Base-by-base conservation (phyloP, 2,888 invertebrate genomes). In the Coecobrya sp. region DNA sequence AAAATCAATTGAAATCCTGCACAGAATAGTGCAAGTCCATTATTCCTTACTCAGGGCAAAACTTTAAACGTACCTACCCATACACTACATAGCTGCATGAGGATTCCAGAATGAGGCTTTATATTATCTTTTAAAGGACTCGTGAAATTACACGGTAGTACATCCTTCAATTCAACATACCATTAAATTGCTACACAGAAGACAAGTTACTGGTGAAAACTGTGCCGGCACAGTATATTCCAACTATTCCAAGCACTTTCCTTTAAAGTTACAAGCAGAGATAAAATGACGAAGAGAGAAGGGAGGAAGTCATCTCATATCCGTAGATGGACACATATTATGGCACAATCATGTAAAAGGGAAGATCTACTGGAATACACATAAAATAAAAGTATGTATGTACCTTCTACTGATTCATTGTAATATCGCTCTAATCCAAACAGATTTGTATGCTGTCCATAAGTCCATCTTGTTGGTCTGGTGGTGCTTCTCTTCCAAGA, bases 361-460 rank as follows among this genome's bases (percentile, higher is more conserved):
- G 25, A 62, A 84, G 65, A 81, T 81, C 19, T 19, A 22, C 52
- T 30, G 22, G 49, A 81, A 55, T 30, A 8, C 42, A 25, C 27
- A 86, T 42, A 86, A 86, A 49, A 49, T 49, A 49, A 13, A 82
- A 70, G 10, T 27, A 70, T 52, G 59, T 86, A 59, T 30, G n/a
- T n/a, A n/a, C 49, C n/a, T 25, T 42, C 10, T 65, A 70, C 84
- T 70, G 85, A 49, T 73, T 68, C 76, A 25, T 87, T 62, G 59
- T 88, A 88, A 73, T 88, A 65, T 82, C 49, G 45, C 84, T 92
- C 92, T 88, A 92, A 92, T 92, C 91, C 87, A 76, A 88, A 76
- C 92, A 92, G 92, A 92, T 92, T 92, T 92, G 92, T 92, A 92
- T 92, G 92, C 92, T 92, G 92, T 92, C 92, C 92, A 92, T 92